Conservation (phyloP, 2,888 invertebrate species). For the Cheiracanthium punctorium region DNA sequence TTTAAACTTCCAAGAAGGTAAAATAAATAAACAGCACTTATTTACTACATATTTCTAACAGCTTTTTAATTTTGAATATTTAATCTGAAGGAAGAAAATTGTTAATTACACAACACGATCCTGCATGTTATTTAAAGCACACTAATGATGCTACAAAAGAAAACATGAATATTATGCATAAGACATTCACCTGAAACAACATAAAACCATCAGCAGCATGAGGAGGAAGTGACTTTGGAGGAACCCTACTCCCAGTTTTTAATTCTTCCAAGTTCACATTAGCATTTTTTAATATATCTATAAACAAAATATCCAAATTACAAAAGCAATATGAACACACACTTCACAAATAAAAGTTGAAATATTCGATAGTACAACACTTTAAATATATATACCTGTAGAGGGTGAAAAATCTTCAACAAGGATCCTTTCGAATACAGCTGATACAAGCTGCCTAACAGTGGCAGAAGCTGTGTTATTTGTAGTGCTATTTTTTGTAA, state of each 20-base stretch:
- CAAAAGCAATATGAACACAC: not conserved
- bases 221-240: slow-evolving; percentile 88
- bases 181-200: slow-evolving; percentile 86
- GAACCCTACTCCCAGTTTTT: slow-evolving; percentile 84
- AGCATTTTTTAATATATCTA: slow-evolving; percentile 1
- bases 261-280: slow-evolving; percentile 84
- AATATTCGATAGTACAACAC: no score
- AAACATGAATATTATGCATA: no score
- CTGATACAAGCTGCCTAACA: slow-evolving; percentile 93
- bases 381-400: no score
- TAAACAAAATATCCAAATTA: not conserved
- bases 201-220: slow-evolving; percentile 96
- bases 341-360: no score
- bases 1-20: no score
- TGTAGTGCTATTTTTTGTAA: slow-evolving; percentile 94
- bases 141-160: no score
- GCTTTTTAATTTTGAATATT: no score
- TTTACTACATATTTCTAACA: no score
- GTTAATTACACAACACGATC: no score
- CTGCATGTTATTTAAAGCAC: no score
- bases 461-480: slow-evolving; percentile 98
- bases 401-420: slow-evolving; percentile 63
- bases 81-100: no score
- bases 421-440: slow-evolving; percentile 89
- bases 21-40: no score